Evolutionary conservation across 2,113 vertebrate species (phyloP).

Genomic region (Pterocles gutturalis): DNA sequence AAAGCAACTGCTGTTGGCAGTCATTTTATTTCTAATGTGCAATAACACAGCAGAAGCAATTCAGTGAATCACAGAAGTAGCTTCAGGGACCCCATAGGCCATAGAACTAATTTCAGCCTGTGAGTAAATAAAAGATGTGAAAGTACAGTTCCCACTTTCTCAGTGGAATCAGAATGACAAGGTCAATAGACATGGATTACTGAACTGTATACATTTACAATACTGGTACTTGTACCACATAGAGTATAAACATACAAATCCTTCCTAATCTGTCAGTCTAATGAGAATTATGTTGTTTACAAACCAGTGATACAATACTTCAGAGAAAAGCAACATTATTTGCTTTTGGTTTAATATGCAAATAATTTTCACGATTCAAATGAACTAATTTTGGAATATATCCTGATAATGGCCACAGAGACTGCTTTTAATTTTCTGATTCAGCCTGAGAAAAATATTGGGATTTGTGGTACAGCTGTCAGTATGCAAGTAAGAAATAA

Average conservation of each 20-base stretch:
- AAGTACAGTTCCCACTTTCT: slow-evolving; percentile 16
- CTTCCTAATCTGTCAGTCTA: background rate
- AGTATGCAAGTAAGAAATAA: background rate
- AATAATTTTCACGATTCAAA: background rate
- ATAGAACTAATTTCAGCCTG: slow-evolving; percentile 46
- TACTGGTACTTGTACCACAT: background rate
- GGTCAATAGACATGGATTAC: slow-evolving; percentile 13
- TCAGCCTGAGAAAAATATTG: background rate
- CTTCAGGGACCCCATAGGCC: slow-evolving; percentile 55
- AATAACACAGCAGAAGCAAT: slow-evolving; percentile 45
- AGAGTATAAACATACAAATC: background rate
- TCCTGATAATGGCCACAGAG: background rate
- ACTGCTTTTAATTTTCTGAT: background rate
- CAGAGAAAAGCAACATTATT: background rate
- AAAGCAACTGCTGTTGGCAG: slow-evolving; percentile 21
- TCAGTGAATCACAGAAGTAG: slow-evolving; percentile 35
- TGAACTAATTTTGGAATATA: background rate
- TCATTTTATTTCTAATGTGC: slow-evolving; percentile 29
- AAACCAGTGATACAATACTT: background rate
- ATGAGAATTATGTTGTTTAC: slow-evolving; percentile 2
- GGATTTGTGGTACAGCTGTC: background rate
- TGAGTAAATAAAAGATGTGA: slow-evolving; percentile 57
- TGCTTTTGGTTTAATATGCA: background rate
- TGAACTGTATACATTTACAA: background rate
- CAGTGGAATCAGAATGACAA: slow-evolving; percentile 36